These are phyloP conservation scores for Gallinago media DNA, from an alignment of 2,113 vertebrate species.

Conservation along the genomic window DNA sequence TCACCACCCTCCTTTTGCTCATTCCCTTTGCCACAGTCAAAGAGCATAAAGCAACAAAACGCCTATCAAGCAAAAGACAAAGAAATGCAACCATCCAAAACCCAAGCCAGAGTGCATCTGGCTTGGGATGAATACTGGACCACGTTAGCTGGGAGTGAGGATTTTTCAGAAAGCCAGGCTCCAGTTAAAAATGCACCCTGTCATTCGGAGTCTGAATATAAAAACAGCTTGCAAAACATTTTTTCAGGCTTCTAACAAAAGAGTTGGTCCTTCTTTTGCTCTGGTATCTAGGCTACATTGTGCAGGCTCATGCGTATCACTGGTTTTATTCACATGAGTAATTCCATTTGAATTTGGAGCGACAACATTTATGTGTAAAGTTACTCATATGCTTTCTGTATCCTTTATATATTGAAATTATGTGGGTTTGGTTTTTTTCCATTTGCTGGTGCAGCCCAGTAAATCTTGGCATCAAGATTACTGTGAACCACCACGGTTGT, in stretches of 20 bases:
- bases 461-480: constrained; percentile 9
- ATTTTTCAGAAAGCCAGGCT: constrained; percentile 45
- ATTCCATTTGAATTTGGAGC: constrained; percentile 64
- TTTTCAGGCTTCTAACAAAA: constrained; percentile 62
- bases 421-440: constrained; percentile 1
- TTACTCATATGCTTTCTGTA: constrained; percentile 32
- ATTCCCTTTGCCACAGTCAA: not conserved
- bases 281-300: constrained; percentile 69
- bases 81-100: constrained; percentile 58
- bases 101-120: constrained; percentile 16
- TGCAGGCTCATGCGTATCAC: constrained; percentile 61
- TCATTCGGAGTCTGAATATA: constrained; percentile 54
- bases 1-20: not conserved
- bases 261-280: constrained; percentile 59
- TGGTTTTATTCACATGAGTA: constrained; percentile 68
- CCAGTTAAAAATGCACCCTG: constrained; percentile 32
- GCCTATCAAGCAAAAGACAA: constrained; percentile 49
- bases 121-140: constrained; percentile 56
- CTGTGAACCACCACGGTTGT: not conserved
- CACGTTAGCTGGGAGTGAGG: not conserved
- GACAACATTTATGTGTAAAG: constrained; percentile 29
- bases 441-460: constrained; percentile 4
- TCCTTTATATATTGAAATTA: constrained; percentile 56
- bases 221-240: constrained; percentile 66
- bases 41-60: constrained; percentile 18